Percentiles rank a stretch among this genome's conserved stretches.
Conservation (phyloP, 2,113 vertebrate genomes). For the Bungarus multicinctus region DNA sequence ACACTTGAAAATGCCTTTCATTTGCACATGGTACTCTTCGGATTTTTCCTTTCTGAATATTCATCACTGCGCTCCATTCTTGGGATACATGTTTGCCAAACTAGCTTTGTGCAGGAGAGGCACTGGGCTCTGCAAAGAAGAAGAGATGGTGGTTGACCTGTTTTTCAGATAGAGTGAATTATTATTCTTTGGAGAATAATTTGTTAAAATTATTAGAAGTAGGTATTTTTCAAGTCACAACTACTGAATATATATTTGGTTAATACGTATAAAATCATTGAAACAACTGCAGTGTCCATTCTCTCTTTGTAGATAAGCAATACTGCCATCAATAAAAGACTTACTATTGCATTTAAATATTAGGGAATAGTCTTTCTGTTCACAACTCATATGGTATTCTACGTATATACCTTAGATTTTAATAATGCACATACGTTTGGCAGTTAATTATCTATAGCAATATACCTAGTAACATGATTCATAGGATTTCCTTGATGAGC, state of each 20-base stretch:
- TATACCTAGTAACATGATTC: neutral
- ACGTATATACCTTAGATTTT: slow-evolving; percentile 1
- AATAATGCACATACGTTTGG: neutral
- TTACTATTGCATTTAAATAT: neutral
- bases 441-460: neutral
- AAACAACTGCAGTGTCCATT: neutral
- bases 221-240: neutral
- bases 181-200: neutral
- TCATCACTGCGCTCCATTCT: neutral
- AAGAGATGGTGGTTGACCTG: neutral
- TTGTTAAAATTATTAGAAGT: neutral
- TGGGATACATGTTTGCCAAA: neutral
- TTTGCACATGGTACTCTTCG: neutral
- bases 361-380: neutral
- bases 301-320: neutral
- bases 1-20: neutral
- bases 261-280: neutral
- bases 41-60: neutral
- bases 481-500: neutral
- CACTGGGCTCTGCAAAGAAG: neutral
- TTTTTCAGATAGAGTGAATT: neutral
- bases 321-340: neutral
- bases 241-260: neutral
- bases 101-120: neutral
- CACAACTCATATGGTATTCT: neutral